A percentile compares a stretch with the other conserved stretches of the same genome.
Conservation (phyloP, 2,797 vertebrate species). For the Fistularia tabacaria region DNA sequence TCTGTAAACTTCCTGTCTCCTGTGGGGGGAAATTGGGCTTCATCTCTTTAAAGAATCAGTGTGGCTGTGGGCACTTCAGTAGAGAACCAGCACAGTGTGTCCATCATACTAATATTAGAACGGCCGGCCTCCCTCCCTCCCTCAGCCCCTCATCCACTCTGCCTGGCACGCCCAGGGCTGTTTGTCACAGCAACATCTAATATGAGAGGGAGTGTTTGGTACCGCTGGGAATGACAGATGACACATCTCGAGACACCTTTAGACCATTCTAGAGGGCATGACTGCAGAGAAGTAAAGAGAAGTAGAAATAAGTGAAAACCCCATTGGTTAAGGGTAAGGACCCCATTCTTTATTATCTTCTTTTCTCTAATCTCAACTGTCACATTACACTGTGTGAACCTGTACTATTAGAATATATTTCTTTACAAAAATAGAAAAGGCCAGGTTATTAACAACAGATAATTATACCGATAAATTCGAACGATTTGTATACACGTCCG, state of each 20-base stretch:
- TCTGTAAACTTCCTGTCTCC: conserved; percentile 46
- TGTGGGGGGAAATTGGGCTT: conserved; percentile 29
- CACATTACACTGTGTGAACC: background rate
- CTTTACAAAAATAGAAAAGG: too few relatives aligned
- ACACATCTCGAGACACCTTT: conserved; percentile 40
- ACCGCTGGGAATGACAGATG: conserved; percentile 44
- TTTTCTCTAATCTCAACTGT: background rate
- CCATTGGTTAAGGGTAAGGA: conserved; percentile 10
- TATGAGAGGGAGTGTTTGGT: conserved; percentile 36
- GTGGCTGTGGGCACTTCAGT: conserved; percentile 40
- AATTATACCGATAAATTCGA: too few relatives aligned
- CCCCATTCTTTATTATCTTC: conserved; percentile 3
- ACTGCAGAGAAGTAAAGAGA: conserved; percentile 22
- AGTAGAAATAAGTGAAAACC: conserved; percentile 17
- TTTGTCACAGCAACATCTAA: conserved; percentile 53
- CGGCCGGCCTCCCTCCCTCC: conserved; percentile 30
- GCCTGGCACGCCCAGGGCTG: conserved; percentile 39
- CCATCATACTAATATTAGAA: conserved; percentile 66
- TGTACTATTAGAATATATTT: too few relatives aligned
- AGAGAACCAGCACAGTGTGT: conserved; percentile 45
- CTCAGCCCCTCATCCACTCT: conserved; percentile 37
- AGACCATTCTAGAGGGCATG: conserved; percentile 25
- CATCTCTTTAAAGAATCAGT: conserved; percentile 50
- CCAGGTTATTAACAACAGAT: too few relatives aligned
- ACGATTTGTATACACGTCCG: too few relatives aligned